These are phyloP conservation scores for Incurvaria masculella DNA, from an alignment of 2,888 invertebrate species.

Conservation along the genomic window DNA sequence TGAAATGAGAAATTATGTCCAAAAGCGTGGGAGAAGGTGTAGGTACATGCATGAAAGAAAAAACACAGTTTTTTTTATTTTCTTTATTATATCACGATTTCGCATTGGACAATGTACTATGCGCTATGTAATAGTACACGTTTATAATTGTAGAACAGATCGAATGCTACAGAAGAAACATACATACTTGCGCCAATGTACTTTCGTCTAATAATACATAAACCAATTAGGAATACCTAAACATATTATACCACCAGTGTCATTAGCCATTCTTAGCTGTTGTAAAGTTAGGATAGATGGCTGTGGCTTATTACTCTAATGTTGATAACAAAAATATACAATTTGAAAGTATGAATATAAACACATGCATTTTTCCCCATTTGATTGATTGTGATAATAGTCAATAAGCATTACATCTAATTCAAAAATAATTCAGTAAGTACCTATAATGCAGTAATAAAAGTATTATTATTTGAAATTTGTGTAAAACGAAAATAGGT, in stretches of 20 bases:
- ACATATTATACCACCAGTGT: too few species aligned
- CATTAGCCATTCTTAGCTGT: too few species aligned
- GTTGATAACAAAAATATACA: not conserved
- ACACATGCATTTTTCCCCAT: not conserved
- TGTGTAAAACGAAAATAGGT: not conserved
- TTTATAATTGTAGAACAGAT: not conserved
- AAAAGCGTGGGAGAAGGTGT: too few species aligned
- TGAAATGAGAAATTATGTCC: too few species aligned
- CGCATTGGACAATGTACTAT: conserved; percentile 17
- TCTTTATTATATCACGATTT: conserved; percentile 22
- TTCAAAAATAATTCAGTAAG: not conserved
- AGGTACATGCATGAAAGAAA: too few species aligned
- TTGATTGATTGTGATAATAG: too few species aligned
- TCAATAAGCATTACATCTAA: too few species aligned
- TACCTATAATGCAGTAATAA: too few species aligned
- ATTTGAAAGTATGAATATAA: not conserved
- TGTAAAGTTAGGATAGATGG: too few species aligned
- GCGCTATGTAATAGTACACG: conserved; percentile 15
- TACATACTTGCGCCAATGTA: not conserved
- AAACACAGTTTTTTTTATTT: not conserved
- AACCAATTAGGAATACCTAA: not conserved
- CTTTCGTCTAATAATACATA: not conserved
- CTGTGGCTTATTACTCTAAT: too few species aligned
- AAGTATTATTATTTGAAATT: not conserved
- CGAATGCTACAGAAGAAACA: not conserved